Evolutionary conservation across 1,140 invertebrate species (phyloP), one percentile per base, ranked within the genome.

Genomic region (Bursaphelenchus mucronatus): DNA sequence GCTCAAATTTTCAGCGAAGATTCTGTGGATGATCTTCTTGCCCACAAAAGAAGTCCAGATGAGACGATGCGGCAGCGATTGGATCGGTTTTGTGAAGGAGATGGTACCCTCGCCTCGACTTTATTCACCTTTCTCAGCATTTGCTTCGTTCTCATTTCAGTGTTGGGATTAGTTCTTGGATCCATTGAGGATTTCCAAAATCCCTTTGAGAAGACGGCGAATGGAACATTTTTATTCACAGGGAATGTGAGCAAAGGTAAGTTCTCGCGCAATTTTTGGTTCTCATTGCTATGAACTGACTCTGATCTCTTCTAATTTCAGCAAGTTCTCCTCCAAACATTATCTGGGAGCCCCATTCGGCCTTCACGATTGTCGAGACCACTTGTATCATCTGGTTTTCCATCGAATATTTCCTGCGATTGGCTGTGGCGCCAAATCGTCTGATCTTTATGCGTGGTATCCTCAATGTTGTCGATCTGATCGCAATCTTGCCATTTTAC

Each of bases 331-430:
- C 10, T 30, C 15, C 19, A 15, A 21, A 10, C 40, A 43, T 54
- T 46, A 49, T 40, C 11, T 76, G 65, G 72, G 75, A 76, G 53
- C 75, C 75, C 8, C 68, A 74, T 63, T 72, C 69, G 6, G 40
- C 66, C 40, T 77, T 76, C 53, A 63, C 56, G 13, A 63, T 69
- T 41, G 44, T 82, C n/a, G 80, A 82, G 66, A 76, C 74, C 11
- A 63, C 79, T 40, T 82, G 81, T 54, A 82, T 82, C 19, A 66
- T 76, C 17, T 82, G 81, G 81, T 82, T 82, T 64, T 82, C 81
- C 6, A 61, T 82, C 21, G 81, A 82, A 64, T 82, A 76, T 63
- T 47, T 81, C 19, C 63, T 82, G 15, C 66, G 80, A 19, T 66
- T 80, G 11, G 17, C 67, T 40, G 69, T 71, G 4, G 69, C 68